phyloP scores from a whole-genome alignment of 1,140 invertebrate genomes.

The Papilio polytes region DNA sequence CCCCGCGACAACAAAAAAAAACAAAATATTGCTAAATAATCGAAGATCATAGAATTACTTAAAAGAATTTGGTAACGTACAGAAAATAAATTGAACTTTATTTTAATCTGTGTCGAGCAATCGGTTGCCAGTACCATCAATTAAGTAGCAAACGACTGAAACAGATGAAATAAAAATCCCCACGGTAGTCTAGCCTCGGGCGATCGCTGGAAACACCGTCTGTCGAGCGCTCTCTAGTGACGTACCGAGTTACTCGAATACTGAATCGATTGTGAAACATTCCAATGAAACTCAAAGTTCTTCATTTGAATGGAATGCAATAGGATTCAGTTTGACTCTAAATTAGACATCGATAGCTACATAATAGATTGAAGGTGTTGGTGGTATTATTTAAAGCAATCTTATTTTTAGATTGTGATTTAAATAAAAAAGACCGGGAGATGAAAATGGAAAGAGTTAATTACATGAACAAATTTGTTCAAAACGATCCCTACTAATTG shows the following conservation, averaged over 20 bases:
- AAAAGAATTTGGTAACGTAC: not conserved
- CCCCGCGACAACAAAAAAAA: no score
- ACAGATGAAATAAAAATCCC: constrained; percentile 60
- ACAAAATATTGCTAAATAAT: not conserved
- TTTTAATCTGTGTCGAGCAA: constrained; percentile 46
- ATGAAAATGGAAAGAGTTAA: no score
- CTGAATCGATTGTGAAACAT: constrained; percentile 26
- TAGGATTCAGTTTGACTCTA: not conserved
- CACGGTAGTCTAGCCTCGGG: constrained; percentile 61
- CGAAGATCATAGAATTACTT: not conserved
- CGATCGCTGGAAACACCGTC: constrained; percentile 61
- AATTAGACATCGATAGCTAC: not conserved
- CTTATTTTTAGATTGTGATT: not conserved
- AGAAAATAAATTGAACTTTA: constrained; percentile 42
- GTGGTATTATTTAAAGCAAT: not conserved
- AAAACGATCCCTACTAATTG: no score
- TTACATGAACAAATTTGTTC: no score
- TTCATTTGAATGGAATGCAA: constrained; percentile 3
- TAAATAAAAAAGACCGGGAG: no score
- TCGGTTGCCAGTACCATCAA: constrained; percentile 55
- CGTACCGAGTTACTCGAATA: constrained; percentile 11
- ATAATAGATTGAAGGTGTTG: not conserved
- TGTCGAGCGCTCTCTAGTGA: constrained; percentile 37
- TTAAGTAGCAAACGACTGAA: constrained; percentile 64
- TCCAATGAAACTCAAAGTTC: constrained; percentile 28